Evolutionary conservation across 2,888 invertebrate genomes (phyloP).

Genomic region (Tyria jacobaeae): DNA sequence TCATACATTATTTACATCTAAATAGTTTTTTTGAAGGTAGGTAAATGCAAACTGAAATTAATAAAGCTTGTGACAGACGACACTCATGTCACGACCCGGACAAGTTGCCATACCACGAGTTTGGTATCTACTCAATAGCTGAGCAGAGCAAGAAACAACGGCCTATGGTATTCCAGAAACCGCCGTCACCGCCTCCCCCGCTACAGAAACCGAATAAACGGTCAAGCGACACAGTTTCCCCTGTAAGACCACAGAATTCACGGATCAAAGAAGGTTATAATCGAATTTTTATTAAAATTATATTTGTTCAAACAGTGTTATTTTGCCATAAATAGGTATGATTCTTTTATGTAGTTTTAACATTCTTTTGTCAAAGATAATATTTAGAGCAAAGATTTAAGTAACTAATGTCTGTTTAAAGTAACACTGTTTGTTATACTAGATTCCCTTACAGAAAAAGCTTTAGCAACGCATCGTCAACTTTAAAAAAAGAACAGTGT

Average conservation of each 20-base stretch:
- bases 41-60: constrained; percentile 50
- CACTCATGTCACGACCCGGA: constrained; percentile 68
- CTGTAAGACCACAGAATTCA: constrained; percentile 64
- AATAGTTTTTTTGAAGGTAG: neutral
- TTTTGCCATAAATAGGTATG: constrained; percentile 32
- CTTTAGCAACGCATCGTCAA: constrained; percentile 67
- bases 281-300: constrained; percentile 8
- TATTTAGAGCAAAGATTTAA: neutral
- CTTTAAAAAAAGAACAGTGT: constrained; percentile 60
- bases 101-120: constrained; percentile 71
- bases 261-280: constrained; percentile 68
- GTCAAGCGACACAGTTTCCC: constrained; percentile 47
- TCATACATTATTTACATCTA: neutral
- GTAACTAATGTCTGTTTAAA: constrained; percentile 53
- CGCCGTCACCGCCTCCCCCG: constrained; percentile 65
- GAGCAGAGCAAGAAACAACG: constrained; percentile 61
- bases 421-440: constrained; percentile 69
- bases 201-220: constrained; percentile 55
- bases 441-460: constrained; percentile 49
- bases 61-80: constrained; percentile 69
- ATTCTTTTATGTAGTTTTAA: neutral
- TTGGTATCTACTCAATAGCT: constrained; percentile 75
- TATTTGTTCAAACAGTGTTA: constrained; percentile 64
- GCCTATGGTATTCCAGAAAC: constrained; percentile 61
- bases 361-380: constrained; percentile 7